Evolutionary conservation across 2,888 invertebrate genomes (phyloP).

Genomic region (Drosophila demipolita): DNA sequence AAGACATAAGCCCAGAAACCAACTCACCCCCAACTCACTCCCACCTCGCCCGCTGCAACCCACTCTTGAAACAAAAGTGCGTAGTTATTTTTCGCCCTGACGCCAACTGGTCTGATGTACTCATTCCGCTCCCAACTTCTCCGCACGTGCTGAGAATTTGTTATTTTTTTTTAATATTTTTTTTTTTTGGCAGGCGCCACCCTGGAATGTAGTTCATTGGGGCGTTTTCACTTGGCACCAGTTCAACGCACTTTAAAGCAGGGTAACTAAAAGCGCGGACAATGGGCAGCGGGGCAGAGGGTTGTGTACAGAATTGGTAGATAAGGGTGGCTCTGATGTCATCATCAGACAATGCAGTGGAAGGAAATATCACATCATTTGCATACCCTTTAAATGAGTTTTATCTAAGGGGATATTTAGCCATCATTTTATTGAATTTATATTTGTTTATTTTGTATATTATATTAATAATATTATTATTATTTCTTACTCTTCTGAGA

Average conservation of each 20-base stretch:
- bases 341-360: conserved; percentile 60
- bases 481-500: neutral
- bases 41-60: neutral
- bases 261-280: conserved; percentile 12
- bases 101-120: conserved; percentile 53
- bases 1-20: conserved; percentile 1
- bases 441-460: neutral
- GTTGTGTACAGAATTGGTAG: neutral
- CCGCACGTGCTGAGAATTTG: conserved; percentile 64
- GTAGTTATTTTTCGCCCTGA: conserved; percentile 53
- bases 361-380: conserved; percentile 1
- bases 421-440: neutral
- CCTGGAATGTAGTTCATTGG: conserved; percentile 71
- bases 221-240: conserved; percentile 76
- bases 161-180: conserved; percentile 12
- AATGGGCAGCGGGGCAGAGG: neutral
- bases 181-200: conserved; percentile 64
- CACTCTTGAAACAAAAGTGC: conserved; percentile 32
- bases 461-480: neutral
- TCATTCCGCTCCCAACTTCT: neutral
- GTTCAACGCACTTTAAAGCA: conserved; percentile 72
- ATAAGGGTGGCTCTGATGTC: conserved; percentile 59
- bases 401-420: neutral
- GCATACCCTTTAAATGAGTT: conserved; percentile 12
- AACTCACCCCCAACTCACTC: neutral